A percentile compares a stretch with the other conserved stretches of the same genome.
These are phyloP conservation scores for Cairina moschata DNA, from an alignment of 2,113 vertebrate genomes.

Conservation along the genomic window DNA sequence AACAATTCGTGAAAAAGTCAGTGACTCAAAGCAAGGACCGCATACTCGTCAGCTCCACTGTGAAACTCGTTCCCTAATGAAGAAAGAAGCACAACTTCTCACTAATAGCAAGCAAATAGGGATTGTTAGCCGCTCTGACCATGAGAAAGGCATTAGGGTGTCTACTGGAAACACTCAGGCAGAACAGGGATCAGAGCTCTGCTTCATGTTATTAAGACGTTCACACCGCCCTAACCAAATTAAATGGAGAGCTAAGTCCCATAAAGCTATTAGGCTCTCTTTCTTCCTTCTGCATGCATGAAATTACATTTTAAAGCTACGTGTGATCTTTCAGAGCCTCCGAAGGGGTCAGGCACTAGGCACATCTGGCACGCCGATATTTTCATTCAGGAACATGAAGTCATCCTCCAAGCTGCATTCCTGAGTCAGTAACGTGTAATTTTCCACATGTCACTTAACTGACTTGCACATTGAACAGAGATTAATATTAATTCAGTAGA, in stretches of 20 bases:
- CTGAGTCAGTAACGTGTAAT: constrained; percentile 2
- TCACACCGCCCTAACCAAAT: not conserved
- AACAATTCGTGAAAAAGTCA: constrained; percentile 33
- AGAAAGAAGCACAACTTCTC: not conserved
- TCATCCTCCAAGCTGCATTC: constrained; percentile 1
- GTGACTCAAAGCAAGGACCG: not conserved
- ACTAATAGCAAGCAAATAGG: not conserved
- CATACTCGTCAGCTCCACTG: not conserved
- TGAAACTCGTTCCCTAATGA: fast-evolving
- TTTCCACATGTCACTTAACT: constrained; percentile 1
- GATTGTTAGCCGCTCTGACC: not conserved
- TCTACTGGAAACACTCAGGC: not conserved
- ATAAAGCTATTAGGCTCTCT: not conserved
- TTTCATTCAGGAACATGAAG: constrained; percentile 26
- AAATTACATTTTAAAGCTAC: constrained; percentile 22
- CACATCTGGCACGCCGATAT: constrained; percentile 4
- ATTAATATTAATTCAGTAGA: not conserved
- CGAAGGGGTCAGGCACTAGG: not conserved
- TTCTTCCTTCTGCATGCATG: not conserved
- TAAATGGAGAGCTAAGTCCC: not conserved
- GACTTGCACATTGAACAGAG: not conserved
- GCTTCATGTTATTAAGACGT: not conserved
- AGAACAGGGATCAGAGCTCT: constrained; percentile 16
- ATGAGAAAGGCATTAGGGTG: constrained; percentile 2
- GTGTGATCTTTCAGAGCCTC: constrained; percentile 7